Base-by-base conservation (phyloP, 2,113 vertebrate genomes). In the Macrotus californicus region DNA sequence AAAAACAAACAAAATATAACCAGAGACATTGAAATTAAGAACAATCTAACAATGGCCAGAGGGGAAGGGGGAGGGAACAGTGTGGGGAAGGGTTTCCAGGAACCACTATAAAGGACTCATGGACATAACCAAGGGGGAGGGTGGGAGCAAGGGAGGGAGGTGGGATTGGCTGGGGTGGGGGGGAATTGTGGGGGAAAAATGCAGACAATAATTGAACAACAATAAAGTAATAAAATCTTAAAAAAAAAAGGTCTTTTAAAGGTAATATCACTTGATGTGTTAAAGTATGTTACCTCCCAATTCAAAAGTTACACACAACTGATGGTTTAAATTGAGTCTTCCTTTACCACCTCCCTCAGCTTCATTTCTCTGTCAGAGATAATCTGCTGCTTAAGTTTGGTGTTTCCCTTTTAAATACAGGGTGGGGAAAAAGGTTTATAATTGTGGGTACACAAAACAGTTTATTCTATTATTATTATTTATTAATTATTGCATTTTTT, bases 271-370 rank as follows among this genome's bases (percentile, higher is more conserved):
- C 70, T 93, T 69, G 22, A 89, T 64, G 14, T 70, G 14, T 89
- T 82, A 73, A 86, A 69, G 8, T 43, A 4, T 82, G 24, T 80
- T 26, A 90, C 5, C 54, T 91, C 7, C 7, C 7, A 41, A 34
- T 81, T 18, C 21, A 80, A 36, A 87, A 90, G 15, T 92, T 82
- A 66, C 8, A 59, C 10, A 61, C 26, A 83, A 19, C 36, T 91
- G 59, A 93, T 56, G 72, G 50, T 70, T 91, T 93, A 82, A 85
- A 93, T 54, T 93, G 61, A 87, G 26, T 85, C 22, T 93, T 94
- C 10, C 2, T 52, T 48, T 18, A 84, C 41, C 14, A 73, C 19
- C 7, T 82, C 18, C 31, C 10, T 56, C 66, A 70, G 6, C 7
- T 84, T 41, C 29, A 50, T 92, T 83, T 91, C 83, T 94, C 15